Conservation (phyloP, 2,888 invertebrate species). For the Isoperla grammatica region DNA sequence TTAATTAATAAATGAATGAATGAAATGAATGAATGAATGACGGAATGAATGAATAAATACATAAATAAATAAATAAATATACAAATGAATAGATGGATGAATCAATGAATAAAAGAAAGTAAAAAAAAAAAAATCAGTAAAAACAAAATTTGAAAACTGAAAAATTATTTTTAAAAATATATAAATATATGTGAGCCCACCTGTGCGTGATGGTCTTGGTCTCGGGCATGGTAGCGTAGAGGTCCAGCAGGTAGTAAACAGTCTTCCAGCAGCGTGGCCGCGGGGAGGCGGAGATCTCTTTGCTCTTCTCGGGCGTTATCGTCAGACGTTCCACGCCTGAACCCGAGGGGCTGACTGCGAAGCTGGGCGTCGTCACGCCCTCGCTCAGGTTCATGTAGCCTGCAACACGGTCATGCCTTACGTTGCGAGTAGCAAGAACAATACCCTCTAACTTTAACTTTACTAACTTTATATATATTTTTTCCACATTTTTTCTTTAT, state of each 20-base stretch:
- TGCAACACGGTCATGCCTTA: constrained; percentile 33
- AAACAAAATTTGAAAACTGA: too few relatives aligned
- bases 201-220: constrained; percentile 85
- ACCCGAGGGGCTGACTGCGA: constrained; percentile 54
- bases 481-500: too few relatives aligned
- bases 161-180: too few relatives aligned
- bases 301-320: constrained; percentile 48
- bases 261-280: constrained; percentile 91
- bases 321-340: constrained; percentile 51
- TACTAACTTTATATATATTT: too few relatives aligned
- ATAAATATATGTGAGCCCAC: constrained; percentile 37
- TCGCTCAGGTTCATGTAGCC: constrained; percentile 79
- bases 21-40: too few relatives aligned
- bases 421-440: not conserved
- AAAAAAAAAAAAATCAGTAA: too few relatives aligned
- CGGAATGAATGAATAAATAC: too few relatives aligned
- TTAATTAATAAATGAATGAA: too few relatives aligned
- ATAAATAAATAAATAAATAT: too few relatives aligned
- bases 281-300: constrained; percentile 40
- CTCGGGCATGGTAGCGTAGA: constrained; percentile 93
- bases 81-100: too few relatives aligned
- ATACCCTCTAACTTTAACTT: not conserved
- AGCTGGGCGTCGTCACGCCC: constrained; percentile 64
- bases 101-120: too few relatives aligned
- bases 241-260: constrained; percentile 82